Base-by-base conservation (phyloP, 1,140 invertebrate genomes). In the Drosophila tristis region DNA sequence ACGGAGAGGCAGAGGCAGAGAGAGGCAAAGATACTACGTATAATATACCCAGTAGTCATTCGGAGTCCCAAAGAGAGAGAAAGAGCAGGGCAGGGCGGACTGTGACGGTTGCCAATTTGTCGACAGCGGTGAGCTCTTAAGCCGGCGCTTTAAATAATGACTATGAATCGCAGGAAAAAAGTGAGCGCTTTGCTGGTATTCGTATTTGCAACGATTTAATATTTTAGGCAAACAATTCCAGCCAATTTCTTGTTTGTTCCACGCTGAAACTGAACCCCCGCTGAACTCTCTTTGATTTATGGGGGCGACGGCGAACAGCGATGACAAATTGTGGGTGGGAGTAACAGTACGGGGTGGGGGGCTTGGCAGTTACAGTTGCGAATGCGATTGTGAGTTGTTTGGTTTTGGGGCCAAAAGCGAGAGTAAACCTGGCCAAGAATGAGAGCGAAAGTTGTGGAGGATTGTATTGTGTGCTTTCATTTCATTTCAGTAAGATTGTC, bases 111-210 rank as follows among this genome's bases (percentile, higher is more conserved):
- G 59, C 77, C 65, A 74, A 87, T 87, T 86, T 86, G 74, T 86
- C 82, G 71, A 67, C 63, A 48, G 63, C 51, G 49, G 39, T 82
- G 74, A 86, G 82, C 70, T 56, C 47, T 76, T 86, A 87, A 86
- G 84, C 82, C 74, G 74, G 70, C 60, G 82, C 82, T 89, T 82
- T 82, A 86, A 86, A 82, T 89, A 86, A 86, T 87, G 82, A 68
- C 78, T 72, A 60, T 82, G 78, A 78, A 87, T 82, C 75, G 74
- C 50, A 71, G 50, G 74, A 39, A 68, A 78, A 86, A 68, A 60
- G 25, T 60, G 48, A 13, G 56, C 50, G 49, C n/a, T 13, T 9
- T 20, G 11, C 53, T 65, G 42, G 47, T 53, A 78, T 70, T 47
- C 58, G 62, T 67, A 29, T 72, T 71, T 76, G 61, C 60, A 77